Evolutionary conservation across 2,797 vertebrate genomes (phyloP), one percentile per base, ranked within the genome.

Genomic region (Chaetophractus vellerosus): DNA sequence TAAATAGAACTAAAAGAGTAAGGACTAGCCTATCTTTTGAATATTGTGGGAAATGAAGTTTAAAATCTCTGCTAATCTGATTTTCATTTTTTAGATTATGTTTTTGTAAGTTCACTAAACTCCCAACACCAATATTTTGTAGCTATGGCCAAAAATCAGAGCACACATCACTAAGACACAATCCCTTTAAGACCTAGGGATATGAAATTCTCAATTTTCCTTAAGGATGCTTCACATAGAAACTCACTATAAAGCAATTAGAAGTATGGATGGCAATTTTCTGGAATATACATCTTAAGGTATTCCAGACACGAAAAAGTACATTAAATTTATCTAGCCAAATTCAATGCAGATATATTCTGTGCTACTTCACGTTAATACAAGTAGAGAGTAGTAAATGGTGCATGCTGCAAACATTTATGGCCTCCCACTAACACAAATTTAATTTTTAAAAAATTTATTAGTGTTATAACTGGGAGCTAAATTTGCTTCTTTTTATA

Each of bases 61-160:
- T 92, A 71, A 72, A 82, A 71, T 81, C 74, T 90, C 19, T 55
- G 81, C 36, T 78, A 66, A 50, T 2, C 23, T 63, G 9, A 64
- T 85, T 90, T 94, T 82, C 24, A 66, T 72, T 92, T 88, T 84
- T 36, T 91, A 52, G 31, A 69, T 52, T 90, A 72, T 76, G 6
- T 21, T 80, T 80, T 86, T 84, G 18, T 24, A 83, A 72, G 18
- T 23, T 78, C 31, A 41, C 11, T 79, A 76, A 63, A 23, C 15
- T 79, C 0, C 0, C 26, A 92, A 38, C 52, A 8, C 8, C 71
- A 76, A 45, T 88, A 97, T 97, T 92, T 95, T 75, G 87, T 94
- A 93, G 87, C 9, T 64, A 55, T 18, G 55, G 52, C 64, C 16
- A 94, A 75, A 97, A 79, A 23, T 52, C 87, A 94, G 97, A 97